Base-by-base conservation (phyloP, 2,797 vertebrate species). In the Pterois miles region DNA sequence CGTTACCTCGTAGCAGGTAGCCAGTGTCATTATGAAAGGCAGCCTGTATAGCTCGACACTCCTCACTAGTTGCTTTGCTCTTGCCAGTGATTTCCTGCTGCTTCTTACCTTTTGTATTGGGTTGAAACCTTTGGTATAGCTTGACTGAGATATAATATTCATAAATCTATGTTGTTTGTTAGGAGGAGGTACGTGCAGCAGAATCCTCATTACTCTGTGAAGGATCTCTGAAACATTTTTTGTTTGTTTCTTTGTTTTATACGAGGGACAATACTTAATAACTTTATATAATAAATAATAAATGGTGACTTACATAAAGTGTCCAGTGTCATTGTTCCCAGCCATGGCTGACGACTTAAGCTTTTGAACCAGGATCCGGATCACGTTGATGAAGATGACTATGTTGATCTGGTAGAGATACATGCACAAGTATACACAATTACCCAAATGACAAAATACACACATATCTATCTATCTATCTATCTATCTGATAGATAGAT, bases 341-440 rank as follows among this genome's bases (percentile, higher is more conserved):
- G 94, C 92, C 65, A 95, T 95, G 22, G 94, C 94, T 0, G 96
- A 95, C 70, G 93, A 96, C 80, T 95, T 92, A 57, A 97, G 95
- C 86, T 97, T 97, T 83, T 97, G 94, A 0, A 97, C 95, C 76
- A 97, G 65, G 82, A 97, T 96, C 77, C 96, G 95, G 86, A 96
- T 97, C 88, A 97, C 95, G 0, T 96, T 97, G 83, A 97, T 87
- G 80, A 97, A 97, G 92, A 97, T 97, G 71, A 97, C 89, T 5
- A 96, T 96, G 91, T 97, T 97, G 83, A 96, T 92, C 97, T 97
- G 84, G 29, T 4, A 38, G 5, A 65, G 34, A 82, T 5, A 78
- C n/a, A 76, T 20, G 12, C 31, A 72, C n/a, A 75, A 8, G 23
- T 25, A 57, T 18, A 8, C 3, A 53, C 29, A 31, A 14, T 57